These are phyloP conservation scores for Polyommatus iphigenia DNA, from an alignment of 2,888 invertebrate genomes.

Conservation along the genomic window DNA sequence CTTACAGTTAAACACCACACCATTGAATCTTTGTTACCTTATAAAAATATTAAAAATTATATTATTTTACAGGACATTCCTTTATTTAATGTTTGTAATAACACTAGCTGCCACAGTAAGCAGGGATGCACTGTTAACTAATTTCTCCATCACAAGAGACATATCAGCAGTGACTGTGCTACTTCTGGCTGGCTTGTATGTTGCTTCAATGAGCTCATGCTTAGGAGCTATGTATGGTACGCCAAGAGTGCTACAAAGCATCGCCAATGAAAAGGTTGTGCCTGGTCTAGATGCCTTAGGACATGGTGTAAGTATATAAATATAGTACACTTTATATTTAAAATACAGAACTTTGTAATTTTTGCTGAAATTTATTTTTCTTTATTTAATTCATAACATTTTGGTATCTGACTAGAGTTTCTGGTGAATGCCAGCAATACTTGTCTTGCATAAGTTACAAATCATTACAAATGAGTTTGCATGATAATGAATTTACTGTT, in stretches of 20 bases:
- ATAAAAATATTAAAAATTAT: not conserved
- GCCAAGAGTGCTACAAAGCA: conserved; percentile 95
- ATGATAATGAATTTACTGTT: conserved; percentile 33
- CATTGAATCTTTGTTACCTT: not conserved
- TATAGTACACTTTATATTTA: not conserved
- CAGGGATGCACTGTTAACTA: conserved; percentile 83
- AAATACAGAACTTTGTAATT: conserved; percentile 2
- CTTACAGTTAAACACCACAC: no score
- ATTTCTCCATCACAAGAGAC: conserved; percentile 95
- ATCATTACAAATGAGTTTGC: not conserved
- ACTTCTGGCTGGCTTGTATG: conserved; percentile 94
- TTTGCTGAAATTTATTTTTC: conserved; percentile 25
- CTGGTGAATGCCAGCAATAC: not conserved
- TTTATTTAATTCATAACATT: not conserved
- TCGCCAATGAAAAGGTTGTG: conserved; percentile 96
- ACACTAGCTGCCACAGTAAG: conserved; percentile 94
- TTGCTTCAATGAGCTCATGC: conserved; percentile 97
- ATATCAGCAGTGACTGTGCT: conserved; percentile 91
- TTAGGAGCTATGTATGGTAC: conserved; percentile 98
- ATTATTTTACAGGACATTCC: conserved; percentile 82
- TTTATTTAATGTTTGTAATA: conserved; percentile 94
- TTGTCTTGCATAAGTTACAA: not conserved
- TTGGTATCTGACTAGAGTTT: not conserved
- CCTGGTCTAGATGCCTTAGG: conserved; percentile 92
- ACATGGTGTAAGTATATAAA: conserved; percentile 86